Base-by-base conservation (phyloP, 37 sponge, comb jelly and placozoan genomes). In the Spongia lamella region DNA sequence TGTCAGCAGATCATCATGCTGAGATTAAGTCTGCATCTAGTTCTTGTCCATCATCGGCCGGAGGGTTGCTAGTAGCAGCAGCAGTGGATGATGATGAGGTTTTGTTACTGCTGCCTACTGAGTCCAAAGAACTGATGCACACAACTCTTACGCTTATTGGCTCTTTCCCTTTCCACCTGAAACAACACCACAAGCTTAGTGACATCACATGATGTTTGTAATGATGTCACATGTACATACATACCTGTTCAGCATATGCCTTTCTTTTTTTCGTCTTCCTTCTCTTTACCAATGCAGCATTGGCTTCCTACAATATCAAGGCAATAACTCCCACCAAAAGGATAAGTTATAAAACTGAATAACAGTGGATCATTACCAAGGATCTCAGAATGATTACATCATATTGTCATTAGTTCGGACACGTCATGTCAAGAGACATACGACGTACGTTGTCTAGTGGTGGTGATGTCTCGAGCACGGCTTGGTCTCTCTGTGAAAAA, bases 351-450 rank as follows among this genome's bases (percentile, higher is more conserved):
- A 6, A 21, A 27, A 68, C 92, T 93, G 96, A 50, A 94, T 91
- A 16, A 94, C 99, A 15, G 99, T 98, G 38, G 99, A 98, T 70
- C 90, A 96, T 39, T 97, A 86, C 79, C 98, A 98, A 72, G 99
- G 99, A 7, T 93, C 92, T 58, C 99, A 98, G 86, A 98, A 98
- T 69, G 96, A 98, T 66, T 94, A 95, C 86, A 92, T 98, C 79
- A 90, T 98, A 70, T 78, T 98, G 35, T 98, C 99, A 15, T 85
- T 98, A 53, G 99, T 98, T 38, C 82, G 99, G 15, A 92, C 99
- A 25, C 83, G 79, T 73, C 78, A 87, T 39, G 86, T 98, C 2
- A 96, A 96, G 96, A 98, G 53, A 55, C 95, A 17, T 47, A 96
- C 22, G 99, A 98, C 38, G 96, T 98, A 20, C 84, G 99, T 11